Evolutionary conservation across 2,797 vertebrate species (phyloP).

Genomic region (Sebastes hubbsi): DNA sequence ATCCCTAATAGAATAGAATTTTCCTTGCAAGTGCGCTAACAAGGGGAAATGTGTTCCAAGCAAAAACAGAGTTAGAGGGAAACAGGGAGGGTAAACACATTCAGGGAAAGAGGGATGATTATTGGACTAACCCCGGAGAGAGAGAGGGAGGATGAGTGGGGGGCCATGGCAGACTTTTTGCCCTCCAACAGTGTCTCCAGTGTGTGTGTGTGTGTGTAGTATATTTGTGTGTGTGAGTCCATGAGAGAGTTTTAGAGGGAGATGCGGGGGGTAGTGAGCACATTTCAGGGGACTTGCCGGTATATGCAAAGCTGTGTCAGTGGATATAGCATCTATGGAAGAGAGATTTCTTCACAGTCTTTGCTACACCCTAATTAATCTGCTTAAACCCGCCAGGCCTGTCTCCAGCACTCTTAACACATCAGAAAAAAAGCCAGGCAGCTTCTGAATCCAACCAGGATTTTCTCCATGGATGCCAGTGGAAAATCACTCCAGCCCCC

Average conservation of each 20-base stretch:
- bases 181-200: constrained; percentile 65
- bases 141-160: constrained; percentile 58
- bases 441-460: constrained; percentile 71
- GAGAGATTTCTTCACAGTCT: constrained; percentile 80
- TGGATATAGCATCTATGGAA: constrained; percentile 76
- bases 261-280: constrained; percentile 52
- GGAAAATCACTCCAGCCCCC: constrained; percentile 68
- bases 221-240: constrained; percentile 23
- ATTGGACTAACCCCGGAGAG: constrained; percentile 61
- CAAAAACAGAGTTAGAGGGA: constrained; percentile 45
- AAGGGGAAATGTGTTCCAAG: constrained; percentile 62
- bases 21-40: constrained; percentile 51
- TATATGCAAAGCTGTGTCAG: constrained; percentile 75
- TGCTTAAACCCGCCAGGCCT: constrained; percentile 78
- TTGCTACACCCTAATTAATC: constrained; percentile 84
- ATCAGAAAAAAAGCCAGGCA: constrained; percentile 75
- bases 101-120: constrained; percentile 56
- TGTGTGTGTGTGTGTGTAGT: constrained; percentile 10
- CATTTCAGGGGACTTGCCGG: constrained; percentile 58
- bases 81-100: constrained; percentile 54
- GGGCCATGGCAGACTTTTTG: constrained; percentile 65
- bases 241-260: constrained; percentile 11
- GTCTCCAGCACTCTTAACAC: constrained; percentile 76
- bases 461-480: constrained; percentile 76
- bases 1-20: constrained; percentile 35